Percentiles rank a stretch among this genome's conserved stretches.
Evolutionary conservation across 1,140 invertebrate species (phyloP).

Genomic region (Kradibia gibbosae): DNA sequence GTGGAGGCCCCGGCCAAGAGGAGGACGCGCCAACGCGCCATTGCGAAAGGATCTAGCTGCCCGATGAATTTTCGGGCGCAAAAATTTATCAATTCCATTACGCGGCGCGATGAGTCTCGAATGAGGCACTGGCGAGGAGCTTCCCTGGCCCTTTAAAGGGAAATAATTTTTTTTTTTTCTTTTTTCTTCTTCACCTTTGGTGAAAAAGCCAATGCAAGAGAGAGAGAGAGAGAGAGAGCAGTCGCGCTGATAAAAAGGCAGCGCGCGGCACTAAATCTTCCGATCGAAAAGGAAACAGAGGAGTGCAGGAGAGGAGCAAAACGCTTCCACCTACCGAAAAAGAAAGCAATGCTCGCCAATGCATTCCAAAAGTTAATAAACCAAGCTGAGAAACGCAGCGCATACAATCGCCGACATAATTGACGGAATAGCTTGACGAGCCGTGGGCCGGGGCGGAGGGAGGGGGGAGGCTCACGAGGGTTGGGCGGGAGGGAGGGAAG

Average conservation of each 20-base stretch:
- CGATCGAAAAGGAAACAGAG: slow-evolving; percentile 12
- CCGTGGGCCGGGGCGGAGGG: no score
- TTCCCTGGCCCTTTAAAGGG: no score
- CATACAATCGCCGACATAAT: slow-evolving; percentile 43
- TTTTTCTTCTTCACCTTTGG: no score
- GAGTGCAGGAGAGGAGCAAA: not conserved
- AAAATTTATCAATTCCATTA: no score
- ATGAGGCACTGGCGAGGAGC: no score
- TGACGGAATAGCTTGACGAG: slow-evolving; percentile 48
- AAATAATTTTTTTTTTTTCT: no score
- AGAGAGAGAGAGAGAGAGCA: no score
- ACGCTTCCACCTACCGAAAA: slow-evolving; percentile 42
- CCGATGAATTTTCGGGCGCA: no score
- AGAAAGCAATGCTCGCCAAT: slow-evolving; percentile 31
- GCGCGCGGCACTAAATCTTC: slow-evolving; percentile 30
- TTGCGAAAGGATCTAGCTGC: not conserved
- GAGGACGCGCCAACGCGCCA: not conserved
- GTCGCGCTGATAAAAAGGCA: not conserved
- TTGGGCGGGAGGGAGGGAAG: not conserved
- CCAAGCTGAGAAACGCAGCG: slow-evolving; percentile 39
- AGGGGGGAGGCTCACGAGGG: no score
- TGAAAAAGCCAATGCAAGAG: slow-evolving; percentile 8
- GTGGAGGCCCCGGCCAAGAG: no score
- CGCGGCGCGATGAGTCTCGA: no score
- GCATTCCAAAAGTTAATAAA: slow-evolving; percentile 49